Conservation (phyloP, 2,888 invertebrate species). For the Lepas anatifera region DNA sequence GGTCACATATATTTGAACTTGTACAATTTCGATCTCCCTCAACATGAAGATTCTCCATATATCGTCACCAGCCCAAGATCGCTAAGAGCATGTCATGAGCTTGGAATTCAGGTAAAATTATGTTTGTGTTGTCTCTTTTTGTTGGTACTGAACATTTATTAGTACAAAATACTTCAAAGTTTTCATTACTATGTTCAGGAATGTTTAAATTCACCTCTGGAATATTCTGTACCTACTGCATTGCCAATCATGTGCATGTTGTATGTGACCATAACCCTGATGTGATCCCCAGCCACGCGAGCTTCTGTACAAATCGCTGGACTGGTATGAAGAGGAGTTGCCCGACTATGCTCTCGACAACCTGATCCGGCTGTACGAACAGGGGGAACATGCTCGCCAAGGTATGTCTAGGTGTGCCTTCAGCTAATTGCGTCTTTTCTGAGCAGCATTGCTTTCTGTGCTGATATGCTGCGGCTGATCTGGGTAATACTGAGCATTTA, state of each 20-base stretch:
- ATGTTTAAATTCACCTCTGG: no score
- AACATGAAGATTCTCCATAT: conserved; percentile 1
- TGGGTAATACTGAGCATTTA: no score
- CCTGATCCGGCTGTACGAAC: background rate
- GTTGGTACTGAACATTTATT: no score
- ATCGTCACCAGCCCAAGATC: background rate
- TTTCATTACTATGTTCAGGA: no score
- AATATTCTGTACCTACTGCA: no score
- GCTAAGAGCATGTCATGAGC: background rate
- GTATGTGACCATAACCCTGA: no score
- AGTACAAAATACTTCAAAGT: no score
- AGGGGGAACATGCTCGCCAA: background rate
- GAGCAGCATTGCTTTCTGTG: no score
- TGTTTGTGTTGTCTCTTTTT: background rate
- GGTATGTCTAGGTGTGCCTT: no score
- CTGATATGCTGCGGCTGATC: no score
- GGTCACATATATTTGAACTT: background rate
- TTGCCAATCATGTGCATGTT: no score
- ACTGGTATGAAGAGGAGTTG: background rate
- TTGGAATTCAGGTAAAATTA: background rate
- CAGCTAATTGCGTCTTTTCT: no score
- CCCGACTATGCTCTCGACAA: background rate
- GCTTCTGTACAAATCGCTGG: background rate
- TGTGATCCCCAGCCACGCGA: background rate
- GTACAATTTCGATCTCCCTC: background rate